Evolutionary conservation across 2,113 vertebrate genomes (phyloP), one percentile per base, ranked within the genome.

Genomic region (Vidua chalybeata): DNA sequence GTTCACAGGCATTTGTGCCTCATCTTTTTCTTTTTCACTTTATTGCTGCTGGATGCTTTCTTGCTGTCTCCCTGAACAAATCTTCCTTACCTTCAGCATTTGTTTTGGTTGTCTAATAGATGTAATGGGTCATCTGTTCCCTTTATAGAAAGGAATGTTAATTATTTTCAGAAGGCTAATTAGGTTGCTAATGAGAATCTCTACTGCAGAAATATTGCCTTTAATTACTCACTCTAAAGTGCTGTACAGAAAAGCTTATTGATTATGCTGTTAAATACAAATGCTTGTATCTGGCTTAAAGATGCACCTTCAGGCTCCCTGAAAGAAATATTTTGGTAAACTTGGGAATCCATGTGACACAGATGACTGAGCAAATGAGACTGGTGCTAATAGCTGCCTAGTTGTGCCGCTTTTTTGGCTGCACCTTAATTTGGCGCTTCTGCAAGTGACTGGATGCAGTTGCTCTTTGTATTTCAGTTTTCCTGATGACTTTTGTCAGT

Each of bases 121-220:
- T 94, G 85, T 96, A 96, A 97, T 95, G 93, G 95, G 71, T 94
- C 96, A 87, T 97, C 85, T 96, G 90, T 95, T 97, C 93, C 89
- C 74, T 97, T 97, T 97, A 91, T 96, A 94, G 96, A 96, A 97
- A 97, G 92, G 87, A 96, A 97, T 95, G 94, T 97, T 98, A 97
- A 98, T 98, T 98, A 97, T 98, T 98, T 98, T 97, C 96, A 97
- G 94, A 95, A 96, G 86, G 95, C 96, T 97, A 97, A 98, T 98
- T 98, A 97, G 55, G 43, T 95, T 96, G 94, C 89, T 97, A 97
- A 97, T 97, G 96, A 97, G 96, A 97, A 95, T 87, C 89, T 91
- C 82, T 81, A 84, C 87, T 94, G 86, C 87, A 95, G 92, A 97
- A 97, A 90, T 91, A 93, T 92, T 94, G 92, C 83, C 95, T 96